Evolutionary conservation across 2,888 invertebrate genomes (phyloP).

Genomic region (Leucophenga montana): DNA sequence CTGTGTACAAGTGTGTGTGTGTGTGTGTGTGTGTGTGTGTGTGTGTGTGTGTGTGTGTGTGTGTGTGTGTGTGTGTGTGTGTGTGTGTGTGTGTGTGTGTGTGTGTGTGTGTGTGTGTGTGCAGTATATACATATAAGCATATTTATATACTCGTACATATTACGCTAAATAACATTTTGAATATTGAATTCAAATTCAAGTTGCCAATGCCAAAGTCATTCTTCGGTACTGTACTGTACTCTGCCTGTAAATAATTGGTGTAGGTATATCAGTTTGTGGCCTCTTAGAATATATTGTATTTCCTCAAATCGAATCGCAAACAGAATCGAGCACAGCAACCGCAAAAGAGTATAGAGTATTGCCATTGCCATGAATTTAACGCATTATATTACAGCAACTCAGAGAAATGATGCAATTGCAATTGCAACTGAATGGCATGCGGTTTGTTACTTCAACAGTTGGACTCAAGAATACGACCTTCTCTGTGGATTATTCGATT

Average conservation of each 20-base stretch:
- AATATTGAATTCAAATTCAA: slow-evolving; percentile 55
- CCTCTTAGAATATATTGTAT: neutral
- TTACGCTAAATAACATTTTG: slow-evolving; percentile 65
- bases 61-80: too few species aligned
- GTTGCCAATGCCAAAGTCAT: neutral
- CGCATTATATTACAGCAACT: neutral
- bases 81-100: too few species aligned
- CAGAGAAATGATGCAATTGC: neutral
- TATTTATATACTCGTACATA: neutral
- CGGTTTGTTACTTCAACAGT: neutral
- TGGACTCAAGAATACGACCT: too few species aligned
- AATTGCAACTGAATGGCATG: neutral
- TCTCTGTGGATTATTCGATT: too few species aligned
- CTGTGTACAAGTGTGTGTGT: too few species aligned
- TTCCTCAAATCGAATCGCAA: neutral
- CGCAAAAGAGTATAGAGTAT: neutral
- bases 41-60: too few species aligned
- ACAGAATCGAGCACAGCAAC: neutral
- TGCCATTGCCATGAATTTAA: neutral
- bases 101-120: too few species aligned
- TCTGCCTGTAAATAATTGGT: neutral
- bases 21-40: too few species aligned
- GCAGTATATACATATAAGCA: too few species aligned
- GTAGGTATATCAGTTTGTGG: neutral
- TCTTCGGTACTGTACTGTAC: too few species aligned